Evolutionary conservation across 2,888 invertebrate genomes (phyloP).

Genomic region (Chrysomela aeneicollis): DNA sequence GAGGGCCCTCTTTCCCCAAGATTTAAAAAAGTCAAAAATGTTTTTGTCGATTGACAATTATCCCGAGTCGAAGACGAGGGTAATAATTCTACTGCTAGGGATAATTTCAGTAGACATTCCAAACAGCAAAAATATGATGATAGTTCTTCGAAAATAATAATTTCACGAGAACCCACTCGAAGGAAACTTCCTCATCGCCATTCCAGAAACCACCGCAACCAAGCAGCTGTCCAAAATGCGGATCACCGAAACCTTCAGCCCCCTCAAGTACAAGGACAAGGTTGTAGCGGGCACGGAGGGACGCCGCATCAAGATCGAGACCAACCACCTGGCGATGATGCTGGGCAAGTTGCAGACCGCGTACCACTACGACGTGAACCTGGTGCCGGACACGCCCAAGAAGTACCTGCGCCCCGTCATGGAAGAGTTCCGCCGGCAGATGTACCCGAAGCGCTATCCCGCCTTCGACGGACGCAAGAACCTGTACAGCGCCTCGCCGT

Average conservation of each 20-base stretch:
- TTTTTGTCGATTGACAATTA: too few species aligned
- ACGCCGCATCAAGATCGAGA: constrained; percentile 56
- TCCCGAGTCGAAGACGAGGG: too few species aligned
- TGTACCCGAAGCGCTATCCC: constrained; percentile 56
- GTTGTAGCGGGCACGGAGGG: constrained; percentile 58
- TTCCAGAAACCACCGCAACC: constrained; percentile 5
- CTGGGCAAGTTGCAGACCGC: constrained; percentile 55
- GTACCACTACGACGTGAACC: constrained; percentile 84
- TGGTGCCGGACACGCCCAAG: constrained; percentile 75
- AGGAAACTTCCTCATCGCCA: too few species aligned
- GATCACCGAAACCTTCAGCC: constrained; percentile 19
- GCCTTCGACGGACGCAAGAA: constrained; percentile 80
- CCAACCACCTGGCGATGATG: constrained; percentile 69
- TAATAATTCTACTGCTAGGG: too few species aligned
- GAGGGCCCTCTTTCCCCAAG: too few species aligned
- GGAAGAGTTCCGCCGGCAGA: constrained; percentile 48
- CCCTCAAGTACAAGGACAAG: constrained; percentile 17
- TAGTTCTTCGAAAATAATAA: too few species aligned
- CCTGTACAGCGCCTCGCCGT: constrained; percentile 64
- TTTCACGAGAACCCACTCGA: too few species aligned
- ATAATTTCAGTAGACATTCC: too few species aligned
- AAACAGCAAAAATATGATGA: too few species aligned
- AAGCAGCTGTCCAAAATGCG: constrained; percentile 19
- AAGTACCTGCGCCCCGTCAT: constrained; percentile 65
- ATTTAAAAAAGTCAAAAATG: too few species aligned